These are phyloP conservation scores for Maylandia zebra DNA, from an alignment of 2,113 vertebrate species.

Conservation along the genomic window DNA sequence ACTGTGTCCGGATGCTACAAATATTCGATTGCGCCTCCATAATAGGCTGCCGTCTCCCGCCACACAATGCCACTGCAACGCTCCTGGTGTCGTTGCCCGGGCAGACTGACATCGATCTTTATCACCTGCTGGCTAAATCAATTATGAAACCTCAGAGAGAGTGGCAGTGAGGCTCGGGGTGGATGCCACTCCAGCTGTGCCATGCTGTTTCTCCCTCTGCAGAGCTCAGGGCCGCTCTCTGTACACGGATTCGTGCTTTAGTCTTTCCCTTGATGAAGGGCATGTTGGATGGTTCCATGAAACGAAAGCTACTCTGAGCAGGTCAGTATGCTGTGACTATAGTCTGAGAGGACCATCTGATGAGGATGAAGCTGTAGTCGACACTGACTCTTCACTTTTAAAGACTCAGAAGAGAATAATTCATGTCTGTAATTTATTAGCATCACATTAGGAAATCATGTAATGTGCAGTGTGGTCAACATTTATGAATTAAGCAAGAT, in stretches of 20 bases:
- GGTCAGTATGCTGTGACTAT: background rate
- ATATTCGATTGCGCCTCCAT: constrained; percentile 96
- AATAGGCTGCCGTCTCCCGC: constrained; percentile 88
- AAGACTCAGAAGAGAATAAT: background rate
- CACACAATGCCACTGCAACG: constrained; percentile 83
- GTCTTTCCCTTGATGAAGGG: background rate
- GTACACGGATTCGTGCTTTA: background rate
- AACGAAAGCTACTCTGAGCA: background rate
- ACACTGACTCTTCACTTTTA: background rate
- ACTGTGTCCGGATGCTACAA: constrained; percentile 85
- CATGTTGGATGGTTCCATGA: background rate
- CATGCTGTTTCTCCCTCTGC: background rate
- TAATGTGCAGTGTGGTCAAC: background rate
- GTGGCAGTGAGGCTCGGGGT: constrained; percentile 13
- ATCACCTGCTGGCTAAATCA: constrained; percentile 82
- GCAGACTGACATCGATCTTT: constrained; percentile 85
- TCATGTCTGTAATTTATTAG: background rate
- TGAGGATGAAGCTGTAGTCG: background rate
- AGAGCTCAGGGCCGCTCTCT: background rate
- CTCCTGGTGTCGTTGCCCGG: constrained; percentile 84
- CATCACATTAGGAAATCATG: background rate
- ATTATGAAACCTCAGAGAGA: constrained; percentile 71
- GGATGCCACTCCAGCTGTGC: constrained; percentile 29
- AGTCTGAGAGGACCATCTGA: background rate
- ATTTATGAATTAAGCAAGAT: background rate